Base-by-base conservation (phyloP, 2,113 vertebrate genomes). In the Spizaetus ornatus region DNA sequence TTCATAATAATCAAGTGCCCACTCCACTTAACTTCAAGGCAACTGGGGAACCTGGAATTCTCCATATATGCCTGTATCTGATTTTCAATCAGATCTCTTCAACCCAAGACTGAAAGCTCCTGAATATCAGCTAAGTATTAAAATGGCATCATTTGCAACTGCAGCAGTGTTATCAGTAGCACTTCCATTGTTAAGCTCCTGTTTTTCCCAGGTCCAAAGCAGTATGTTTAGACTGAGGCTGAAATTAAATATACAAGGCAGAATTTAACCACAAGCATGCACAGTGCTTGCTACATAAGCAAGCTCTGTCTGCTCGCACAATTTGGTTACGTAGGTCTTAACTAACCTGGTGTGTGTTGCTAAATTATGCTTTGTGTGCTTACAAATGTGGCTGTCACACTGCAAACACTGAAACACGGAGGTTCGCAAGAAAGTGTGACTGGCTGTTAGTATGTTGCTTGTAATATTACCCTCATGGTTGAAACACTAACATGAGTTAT, bases 1-100 rank as follows among this genome's bases (percentile, higher is more conserved):
- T 98, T 98, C 97, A 93, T 98, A 98, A 98, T 98, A 98, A 98
- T 98, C 98, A 98, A 98, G 98, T 98, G 97, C 98, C 98, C 97
- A 97, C 98, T 98, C 98, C 97, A 98, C 97, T 98, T 98, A 98
- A 97, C 98, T 98, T 98, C 96, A 97, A 97, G 96, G 97, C 90
- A 98, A 92, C 97, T 84, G 86, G 91, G 86, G 93, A 98, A 98
- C 94, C 97, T 97, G 93, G 95, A 97, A 98, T 98, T 97, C 96
- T 97, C 90, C 85, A 72, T 96, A 61, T 97, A 96, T 91, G 94
- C 92, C 96, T 96, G 95, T 88, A 85, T 92, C 95, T 98, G 97
- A 98, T 98, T 98, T 98, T 98, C 98, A 98, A 98, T 98, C 98
- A 98, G 91, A 95, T 96, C 97, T 97, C 97, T 98, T 98, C 97